A percentile compares a stretch with the other conserved stretches of the same genome.
Evolutionary conservation across 2,113 vertebrate genomes (phyloP).

Genomic region (Phaethon lepturus): DNA sequence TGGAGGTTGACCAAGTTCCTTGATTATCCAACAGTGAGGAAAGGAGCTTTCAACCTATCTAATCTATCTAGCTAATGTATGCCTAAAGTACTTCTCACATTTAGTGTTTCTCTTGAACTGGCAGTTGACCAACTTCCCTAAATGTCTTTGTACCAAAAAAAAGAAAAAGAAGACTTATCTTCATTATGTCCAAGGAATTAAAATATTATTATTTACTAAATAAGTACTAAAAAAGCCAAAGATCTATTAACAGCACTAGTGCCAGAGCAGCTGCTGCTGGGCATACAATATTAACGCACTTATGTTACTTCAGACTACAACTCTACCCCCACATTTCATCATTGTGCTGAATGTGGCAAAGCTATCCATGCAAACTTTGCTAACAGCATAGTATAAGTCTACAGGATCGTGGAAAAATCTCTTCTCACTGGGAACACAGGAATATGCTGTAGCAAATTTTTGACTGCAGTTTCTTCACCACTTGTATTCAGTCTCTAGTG

Average conservation of each 20-base stretch:
- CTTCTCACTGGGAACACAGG: not conserved
- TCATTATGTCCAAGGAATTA: conserved; percentile 28
- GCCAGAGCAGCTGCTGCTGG: not conserved
- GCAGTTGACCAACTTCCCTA: not conserved
- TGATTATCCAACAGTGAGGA: conserved; percentile 48
- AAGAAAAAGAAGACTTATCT: not conserved
- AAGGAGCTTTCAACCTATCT: conserved; percentile 47
- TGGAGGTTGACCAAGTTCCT: conserved; percentile 58
- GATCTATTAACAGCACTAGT: not conserved
- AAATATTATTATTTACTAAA: conserved; percentile 35
- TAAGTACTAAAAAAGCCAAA: not conserved
- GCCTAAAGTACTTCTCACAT: conserved; percentile 4
- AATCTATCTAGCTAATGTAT: conserved; percentile 43
- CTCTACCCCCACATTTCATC: not conserved
- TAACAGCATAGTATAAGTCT: not conserved
- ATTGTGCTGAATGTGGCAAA: not conserved
- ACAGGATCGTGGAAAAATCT: not conserved
- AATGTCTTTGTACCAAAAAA: not conserved
- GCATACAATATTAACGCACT: not conserved
- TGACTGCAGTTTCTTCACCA: not conserved
- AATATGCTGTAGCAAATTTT: not conserved
- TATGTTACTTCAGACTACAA: not conserved
- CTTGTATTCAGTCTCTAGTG: not conserved
- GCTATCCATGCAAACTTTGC: not conserved
- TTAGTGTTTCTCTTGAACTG: conserved; percentile 35